phyloP scores from a whole-genome alignment of 1,140 invertebrate genomes.

The Zaprionus gabonicus region DNA sequence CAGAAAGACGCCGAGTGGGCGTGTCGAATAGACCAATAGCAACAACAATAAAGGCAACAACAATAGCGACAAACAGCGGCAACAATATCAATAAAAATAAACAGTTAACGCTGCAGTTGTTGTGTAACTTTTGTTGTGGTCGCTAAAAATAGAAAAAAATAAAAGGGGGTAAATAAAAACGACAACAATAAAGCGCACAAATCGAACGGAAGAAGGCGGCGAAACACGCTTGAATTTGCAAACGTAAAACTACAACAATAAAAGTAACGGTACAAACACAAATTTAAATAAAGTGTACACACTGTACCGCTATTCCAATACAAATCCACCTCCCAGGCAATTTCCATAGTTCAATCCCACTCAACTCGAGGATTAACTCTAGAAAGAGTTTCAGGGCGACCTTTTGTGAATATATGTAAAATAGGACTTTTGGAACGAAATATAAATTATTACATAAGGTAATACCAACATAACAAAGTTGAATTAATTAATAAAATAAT shows the following conservation, averaged over 20 bases:
- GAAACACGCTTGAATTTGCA: slow-evolving; percentile 17
- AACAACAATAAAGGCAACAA: slow-evolving; percentile 2
- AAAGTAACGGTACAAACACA: slow-evolving; percentile 12
- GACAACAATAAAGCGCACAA: slow-evolving; percentile 25
- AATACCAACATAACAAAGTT: no score
- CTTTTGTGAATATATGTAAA: no score
- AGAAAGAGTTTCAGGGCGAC: no score
- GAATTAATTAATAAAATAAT: no score
- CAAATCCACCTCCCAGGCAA: no score
- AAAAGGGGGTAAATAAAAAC: slow-evolving; percentile 16
- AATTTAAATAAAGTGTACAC: neutral
- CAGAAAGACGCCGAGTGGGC: neutral
- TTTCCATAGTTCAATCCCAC: no score
- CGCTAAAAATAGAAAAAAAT: slow-evolving; percentile 53
- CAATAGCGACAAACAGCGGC: slow-evolving; percentile 11
- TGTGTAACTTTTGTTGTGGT: slow-evolving; percentile 30
- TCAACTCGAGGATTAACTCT: no score
- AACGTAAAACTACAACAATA: slow-evolving; percentile 3
- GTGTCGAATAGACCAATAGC: neutral
- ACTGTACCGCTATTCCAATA: no score
- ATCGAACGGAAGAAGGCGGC: slow-evolving; percentile 34
- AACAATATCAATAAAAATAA: slow-evolving; percentile 6
- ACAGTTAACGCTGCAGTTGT: slow-evolving; percentile 46
- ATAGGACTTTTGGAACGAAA: no score
- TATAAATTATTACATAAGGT: no score